Evolutionary conservation across 2,113 vertebrate species (phyloP), one percentile per base, ranked within the genome.

Genomic region (Myrmecophaga tridactyla): DNA sequence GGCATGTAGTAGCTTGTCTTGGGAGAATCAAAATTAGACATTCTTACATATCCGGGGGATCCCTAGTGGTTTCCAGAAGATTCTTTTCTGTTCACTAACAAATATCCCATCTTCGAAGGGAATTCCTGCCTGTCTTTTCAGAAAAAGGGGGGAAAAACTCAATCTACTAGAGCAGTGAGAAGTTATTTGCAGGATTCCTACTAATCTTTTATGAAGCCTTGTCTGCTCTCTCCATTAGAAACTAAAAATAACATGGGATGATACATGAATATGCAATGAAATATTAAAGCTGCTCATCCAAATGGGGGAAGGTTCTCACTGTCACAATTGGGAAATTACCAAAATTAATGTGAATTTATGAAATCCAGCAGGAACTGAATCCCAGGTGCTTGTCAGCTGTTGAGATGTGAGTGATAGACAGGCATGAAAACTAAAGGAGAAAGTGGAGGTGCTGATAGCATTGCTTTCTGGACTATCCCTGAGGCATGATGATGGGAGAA

Each of bases 241-340:
- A 87, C 90, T 93, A 93, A 97, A 97, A 92, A 95, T 97, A 96
- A 95, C n/a, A 39, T 3, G 36, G 86, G 63, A n/a, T 70, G 86
- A 94, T 83, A 60, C 15, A 95, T 94, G 94, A 96, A 94, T 95
- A 95, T 92, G 43, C 56, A 85, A 83, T 95, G 85, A 94, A 97
- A 94, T 96, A 82, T 90, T 93, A 90, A 93, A 90, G 84, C 41
- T 73, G 48, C 41, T 85, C 0, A 0, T 34, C 72, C 83, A 70
- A 63, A 18, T 62, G 34, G 60, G 13, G 84, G 90, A 90, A 95
- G 78, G n/a, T 63, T 75, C 31, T 94, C 46, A 60, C 62, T 91
- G 90, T 72, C 89, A 86, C 76, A 96, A 94, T 60, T 12, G 86
- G 58, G 90, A 96, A 91, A 6, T 69, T 81, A 31, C 10, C 80